Evolutionary conservation across 1,140 invertebrate genomes (phyloP).

Genomic region (Dinothrombium tinctorium): DNA sequence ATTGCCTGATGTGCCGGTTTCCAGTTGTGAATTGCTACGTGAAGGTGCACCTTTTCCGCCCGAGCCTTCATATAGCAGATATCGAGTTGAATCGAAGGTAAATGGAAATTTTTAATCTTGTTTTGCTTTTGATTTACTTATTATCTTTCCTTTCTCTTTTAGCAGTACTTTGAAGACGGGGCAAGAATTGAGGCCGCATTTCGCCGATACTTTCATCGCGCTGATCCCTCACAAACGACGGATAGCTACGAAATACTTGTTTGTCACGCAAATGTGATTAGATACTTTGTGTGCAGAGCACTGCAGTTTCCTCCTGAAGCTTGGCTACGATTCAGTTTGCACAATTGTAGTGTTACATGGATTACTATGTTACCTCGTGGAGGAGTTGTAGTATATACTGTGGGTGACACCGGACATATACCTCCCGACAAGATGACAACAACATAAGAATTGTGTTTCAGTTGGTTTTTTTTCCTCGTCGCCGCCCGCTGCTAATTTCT

Average conservation of each 20-base stretch:
- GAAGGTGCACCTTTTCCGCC: constrained; percentile 74
- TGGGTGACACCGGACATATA: constrained; percentile 78
- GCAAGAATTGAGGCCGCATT: constrained; percentile 90
- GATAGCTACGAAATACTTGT: constrained; percentile 80
- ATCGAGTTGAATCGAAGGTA: too few relatives aligned
- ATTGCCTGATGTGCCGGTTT: constrained; percentile 28
- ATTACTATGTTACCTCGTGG: constrained; percentile 61
- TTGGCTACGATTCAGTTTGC: constrained; percentile 73
- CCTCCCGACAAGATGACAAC: constrained; percentile 20
- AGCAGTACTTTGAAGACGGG: constrained; percentile 78
- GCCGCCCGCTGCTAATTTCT: too few relatives aligned
- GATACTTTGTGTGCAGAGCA: constrained; percentile 88
- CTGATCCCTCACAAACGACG: constrained; percentile 42
- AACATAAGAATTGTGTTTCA: too few relatives aligned
- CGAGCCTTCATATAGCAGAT: constrained; percentile 76
- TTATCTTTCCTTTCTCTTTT: too few relatives aligned
- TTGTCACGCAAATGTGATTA: constrained; percentile 93
- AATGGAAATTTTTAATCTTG: constrained; percentile 17
- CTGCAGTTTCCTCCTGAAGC: constrained; percentile 91
- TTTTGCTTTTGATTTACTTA: too few relatives aligned
- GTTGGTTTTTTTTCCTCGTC: too few relatives aligned
- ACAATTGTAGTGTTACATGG: constrained; percentile 83
- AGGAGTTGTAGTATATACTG: constrained; percentile 43
- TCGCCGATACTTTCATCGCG: constrained; percentile 74
- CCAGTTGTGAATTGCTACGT: constrained; percentile 47